Base-by-base conservation (phyloP, 1,140 invertebrate species). In the Musca domestica region DNA sequence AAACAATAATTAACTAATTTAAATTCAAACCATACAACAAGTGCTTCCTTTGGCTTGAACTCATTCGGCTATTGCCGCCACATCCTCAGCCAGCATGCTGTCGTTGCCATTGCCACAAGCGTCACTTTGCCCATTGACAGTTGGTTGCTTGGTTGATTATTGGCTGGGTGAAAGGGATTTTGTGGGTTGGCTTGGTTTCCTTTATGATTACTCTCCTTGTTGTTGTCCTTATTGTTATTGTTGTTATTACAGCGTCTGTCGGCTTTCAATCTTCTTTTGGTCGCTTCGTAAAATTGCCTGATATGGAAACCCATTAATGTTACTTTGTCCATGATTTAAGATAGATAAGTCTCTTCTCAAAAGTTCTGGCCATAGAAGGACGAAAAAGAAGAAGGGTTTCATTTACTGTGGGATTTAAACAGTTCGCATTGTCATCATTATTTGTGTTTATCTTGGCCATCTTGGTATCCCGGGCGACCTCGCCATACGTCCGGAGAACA, bases 1-100 rank as follows among this genome's bases (percentile, higher is more conserved):
- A 58, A 58, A 58, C 54, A 58, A 58, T 58, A 58, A 58, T 58
- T 58, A 58, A 58, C 54, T 58, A 58, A 58, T 58, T 58, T 58
- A 58, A 58, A 58, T 58, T 58, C 54, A 58, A 58, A 58, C 54
- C 54, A 58, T 58, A 58, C 54, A 58, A 58, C 54, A 58, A 58
- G 54, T 58, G 54, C 54, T 58, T 58, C 54, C 54, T 58, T 25
- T n/a, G 12, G 17, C 27, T 30, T 30, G 27, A 30, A 30, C 27
- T 30, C 15, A 15, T 30, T 27, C 25, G 20, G 15, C 17, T 48
- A 48, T 48, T 48, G 15, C 47, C 47, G 15, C 47, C 47, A 48
- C 17, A 3, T 19, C 15, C 15, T n/a, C 47, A 48, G 47, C 2
- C 15, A 2, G 9, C 47, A n/a, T n/a, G n/a, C n/a, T n/a, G n/a